Evolutionary conservation across 1,140 invertebrate genomes (phyloP).

Genomic region (Choristoneura fumiferana): DNA sequence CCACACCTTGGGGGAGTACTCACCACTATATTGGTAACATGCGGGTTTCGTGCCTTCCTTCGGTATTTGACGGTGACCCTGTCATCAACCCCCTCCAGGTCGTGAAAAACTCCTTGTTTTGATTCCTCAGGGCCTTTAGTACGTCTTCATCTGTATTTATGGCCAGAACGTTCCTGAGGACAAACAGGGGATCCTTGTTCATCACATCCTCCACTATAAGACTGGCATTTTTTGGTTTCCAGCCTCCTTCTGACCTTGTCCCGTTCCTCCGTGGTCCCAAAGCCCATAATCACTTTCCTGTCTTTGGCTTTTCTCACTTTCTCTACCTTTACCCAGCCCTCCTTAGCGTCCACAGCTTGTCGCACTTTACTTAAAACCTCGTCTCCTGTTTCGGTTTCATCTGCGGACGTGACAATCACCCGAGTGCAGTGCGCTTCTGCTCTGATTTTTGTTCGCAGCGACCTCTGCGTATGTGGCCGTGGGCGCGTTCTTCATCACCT

Average conservation of each 20-base stretch:
- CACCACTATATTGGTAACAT: constrained; percentile 7
- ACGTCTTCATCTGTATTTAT: constrained; percentile 28
- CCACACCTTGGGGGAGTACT: constrained; percentile 16
- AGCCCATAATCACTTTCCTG: too few relatives aligned
- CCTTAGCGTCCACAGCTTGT: too few relatives aligned
- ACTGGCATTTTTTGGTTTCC: too few relatives aligned
- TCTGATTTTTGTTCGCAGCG: too few relatives aligned
- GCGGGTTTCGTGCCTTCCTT: constrained; percentile 24
- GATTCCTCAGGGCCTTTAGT: constrained; percentile 15
- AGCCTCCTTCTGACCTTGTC: not conserved
- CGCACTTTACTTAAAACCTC: too few relatives aligned
- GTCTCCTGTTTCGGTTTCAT: too few relatives aligned
- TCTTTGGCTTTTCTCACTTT: too few relatives aligned
- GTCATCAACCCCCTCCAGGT: constrained; percentile 12
- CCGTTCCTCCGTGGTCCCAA: not conserved
- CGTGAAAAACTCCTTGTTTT: constrained; percentile 23
- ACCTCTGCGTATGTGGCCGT: too few relatives aligned
- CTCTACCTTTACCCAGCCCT: too few relatives aligned
- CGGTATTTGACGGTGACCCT: constrained; percentile 19
- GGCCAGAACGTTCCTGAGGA: constrained; percentile 18
- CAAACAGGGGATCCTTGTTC: constrained; percentile 25
- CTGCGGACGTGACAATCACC: too few relatives aligned
- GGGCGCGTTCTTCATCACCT: too few relatives aligned
- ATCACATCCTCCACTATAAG: not conserved
- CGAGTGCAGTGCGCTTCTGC: too few relatives aligned